Percentiles rank a stretch among this genome's conserved stretches.
These are phyloP conservation scores for Timandra comae DNA, from an alignment of 2,888 invertebrate genomes.

Conservation along the genomic window DNA sequence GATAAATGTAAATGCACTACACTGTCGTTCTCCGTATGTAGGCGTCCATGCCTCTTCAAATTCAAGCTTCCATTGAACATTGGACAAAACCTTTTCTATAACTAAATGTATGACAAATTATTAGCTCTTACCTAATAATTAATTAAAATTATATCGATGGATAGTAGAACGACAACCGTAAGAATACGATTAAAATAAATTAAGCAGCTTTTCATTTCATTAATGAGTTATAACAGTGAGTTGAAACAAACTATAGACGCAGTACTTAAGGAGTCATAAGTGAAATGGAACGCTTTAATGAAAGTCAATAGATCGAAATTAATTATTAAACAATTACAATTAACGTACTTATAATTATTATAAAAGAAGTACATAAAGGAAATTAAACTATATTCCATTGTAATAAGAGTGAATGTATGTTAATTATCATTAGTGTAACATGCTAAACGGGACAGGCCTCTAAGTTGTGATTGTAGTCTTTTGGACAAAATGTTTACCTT, in stretches of 20 bases:
- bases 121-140: no score
- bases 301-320: slow-evolving; percentile 22
- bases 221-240: slow-evolving; percentile 5
- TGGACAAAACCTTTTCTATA: no score
- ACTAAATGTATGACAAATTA: no score
- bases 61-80: no score
- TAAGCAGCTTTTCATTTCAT: slow-evolving; percentile 1
- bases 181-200: slow-evolving; percentile 3
- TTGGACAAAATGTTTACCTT: slow-evolving; percentile 59
- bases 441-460: slow-evolving; percentile 51
- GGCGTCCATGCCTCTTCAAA: no score
- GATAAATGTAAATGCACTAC: no score
- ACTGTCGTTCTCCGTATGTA: no score
- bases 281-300: slow-evolving; percentile 29
- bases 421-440: slow-evolving; percentile 58
- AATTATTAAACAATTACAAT: slow-evolving; percentile 38
- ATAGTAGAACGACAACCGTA: no score
- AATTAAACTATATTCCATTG: slow-evolving; percentile 64
- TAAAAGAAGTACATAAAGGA: slow-evolving; percentile 63
- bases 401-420: slow-evolving; percentile 61
- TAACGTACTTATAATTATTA: slow-evolving; percentile 49
- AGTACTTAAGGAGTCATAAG: slow-evolving; percentile 18
- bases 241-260: no score
- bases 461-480: slow-evolving; percentile 68
- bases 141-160: no score